Evolutionary conservation across 2,888 invertebrate species (phyloP).

Genomic region (Coenonympha arcania): DNA sequence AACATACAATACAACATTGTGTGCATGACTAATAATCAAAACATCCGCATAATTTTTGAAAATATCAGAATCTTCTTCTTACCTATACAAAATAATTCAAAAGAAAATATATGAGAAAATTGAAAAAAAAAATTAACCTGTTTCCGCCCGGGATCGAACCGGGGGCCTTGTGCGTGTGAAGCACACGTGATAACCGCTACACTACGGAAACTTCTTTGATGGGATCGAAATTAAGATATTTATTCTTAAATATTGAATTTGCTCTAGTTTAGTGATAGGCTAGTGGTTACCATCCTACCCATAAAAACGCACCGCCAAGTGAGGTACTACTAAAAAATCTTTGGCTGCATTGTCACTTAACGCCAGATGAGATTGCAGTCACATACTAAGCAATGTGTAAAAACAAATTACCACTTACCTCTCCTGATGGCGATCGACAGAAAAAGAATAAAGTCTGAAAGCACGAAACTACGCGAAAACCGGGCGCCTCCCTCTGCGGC

Average conservation of each 20-base stretch:
- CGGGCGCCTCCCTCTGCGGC: slow-evolving; percentile 46
- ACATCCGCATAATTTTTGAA: too few relatives aligned
- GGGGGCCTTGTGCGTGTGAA: slow-evolving; percentile 84
- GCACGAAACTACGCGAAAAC: slow-evolving; percentile 31
- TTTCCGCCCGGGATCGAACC: slow-evolving; percentile 82
- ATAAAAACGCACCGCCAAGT: too few relatives aligned
- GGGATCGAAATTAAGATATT: fast-evolving
- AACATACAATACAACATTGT: too few relatives aligned
- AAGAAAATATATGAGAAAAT: neutral
- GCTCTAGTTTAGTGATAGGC: too few relatives aligned
- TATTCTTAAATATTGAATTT: neutral
- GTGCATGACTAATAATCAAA: too few relatives aligned
- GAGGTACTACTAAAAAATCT: too few relatives aligned
- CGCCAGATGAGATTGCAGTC: too few relatives aligned
- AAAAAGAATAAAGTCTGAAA: slow-evolving; percentile 8
- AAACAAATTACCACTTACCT: slow-evolving; percentile 31
- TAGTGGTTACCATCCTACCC: too few relatives aligned
- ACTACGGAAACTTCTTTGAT: slow-evolving; percentile 76
- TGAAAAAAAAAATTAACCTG: slow-evolving; percentile 36
- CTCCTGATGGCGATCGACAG: slow-evolving; percentile 22
- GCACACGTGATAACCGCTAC: slow-evolving; percentile 87
- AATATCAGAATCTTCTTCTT: too few relatives aligned
- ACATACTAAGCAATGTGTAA: neutral
- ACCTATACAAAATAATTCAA: neutral
- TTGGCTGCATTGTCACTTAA: too few relatives aligned